These are phyloP conservation scores for Lanius ludovicianus DNA, from an alignment of 2,113 vertebrate species.

Conservation along the genomic window DNA sequence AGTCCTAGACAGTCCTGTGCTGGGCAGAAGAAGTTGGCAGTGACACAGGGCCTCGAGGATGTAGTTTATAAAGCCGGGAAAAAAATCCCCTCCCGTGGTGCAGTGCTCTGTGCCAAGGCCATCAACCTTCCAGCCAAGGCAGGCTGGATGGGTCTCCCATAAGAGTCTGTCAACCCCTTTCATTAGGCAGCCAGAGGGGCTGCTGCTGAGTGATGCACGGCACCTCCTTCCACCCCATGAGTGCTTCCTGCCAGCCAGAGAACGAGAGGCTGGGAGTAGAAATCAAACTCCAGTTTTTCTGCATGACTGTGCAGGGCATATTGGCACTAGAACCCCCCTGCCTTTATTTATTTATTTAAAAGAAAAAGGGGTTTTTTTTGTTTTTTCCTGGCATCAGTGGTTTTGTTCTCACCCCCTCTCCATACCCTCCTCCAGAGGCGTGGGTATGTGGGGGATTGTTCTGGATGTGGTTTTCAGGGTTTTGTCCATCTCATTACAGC, in stretches of 20 bases:
- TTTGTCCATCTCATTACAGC: background rate
- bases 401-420: background rate
- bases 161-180: conserved; percentile 66
- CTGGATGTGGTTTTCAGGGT: background rate
- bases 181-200: conserved; percentile 61
- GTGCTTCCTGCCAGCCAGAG: conserved; percentile 6
- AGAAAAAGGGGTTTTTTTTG: conserved; percentile 21
- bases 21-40: conserved; percentile 44
- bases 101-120: conserved; percentile 30
- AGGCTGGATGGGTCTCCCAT: conserved; percentile 32
- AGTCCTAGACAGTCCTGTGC: background rate
- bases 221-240: conserved; percentile 7
- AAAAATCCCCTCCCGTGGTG: conserved; percentile 14
- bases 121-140: conserved; percentile 54
- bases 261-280: conserved; percentile 9
- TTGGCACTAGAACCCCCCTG: background rate
- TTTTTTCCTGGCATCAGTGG: background rate
- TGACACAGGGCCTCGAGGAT: background rate
- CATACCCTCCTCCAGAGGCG: background rate
- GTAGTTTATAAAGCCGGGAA: conserved; percentile 8
- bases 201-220: conserved; percentile 36
- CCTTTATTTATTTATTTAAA: background rate
- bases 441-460: background rate
- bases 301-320: background rate
- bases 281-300: conserved; percentile 25